These are phyloP conservation scores for Trichonephila inaurata DNA, from an alignment of 1,140 invertebrate genomes.

Conservation along the genomic window DNA sequence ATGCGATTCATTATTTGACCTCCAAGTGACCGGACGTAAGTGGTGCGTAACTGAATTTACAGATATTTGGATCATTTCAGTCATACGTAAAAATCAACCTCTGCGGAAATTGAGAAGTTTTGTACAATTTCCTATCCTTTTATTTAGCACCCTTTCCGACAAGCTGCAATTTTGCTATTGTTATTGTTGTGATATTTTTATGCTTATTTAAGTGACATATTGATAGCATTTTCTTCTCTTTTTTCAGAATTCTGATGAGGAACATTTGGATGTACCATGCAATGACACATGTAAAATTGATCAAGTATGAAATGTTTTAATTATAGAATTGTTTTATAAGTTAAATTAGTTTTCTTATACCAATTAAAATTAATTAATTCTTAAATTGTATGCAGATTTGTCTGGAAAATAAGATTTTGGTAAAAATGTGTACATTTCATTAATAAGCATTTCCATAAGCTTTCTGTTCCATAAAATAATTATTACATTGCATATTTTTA, in stretches of 20 bases:
- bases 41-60: not conserved
- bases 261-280: slow-evolving; percentile 84
- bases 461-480: too few species aligned
- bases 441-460: too few species aligned
- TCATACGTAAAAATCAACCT: not conserved
- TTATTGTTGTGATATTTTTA: not conserved
- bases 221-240: slow-evolving; percentile 18
- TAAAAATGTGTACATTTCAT: not conserved
- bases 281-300: slow-evolving; percentile 84
- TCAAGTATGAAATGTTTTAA: slow-evolving; percentile 80
- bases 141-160: not conserved
- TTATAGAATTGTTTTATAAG: not conserved
- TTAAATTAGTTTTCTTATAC: too few species aligned
- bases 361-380: not conserved
- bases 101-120: not conserved
- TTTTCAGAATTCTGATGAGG: slow-evolving; percentile 67
- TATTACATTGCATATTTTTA: too few species aligned
- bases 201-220: not conserved
- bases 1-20: not conserved
- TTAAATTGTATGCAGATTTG: not conserved
- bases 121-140: slow-evolving; percentile 10
- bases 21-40: not conserved
- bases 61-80: slow-evolving; percentile 4
- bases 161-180: not conserved
- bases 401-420: not conserved